Conservation (phyloP, 2,113 vertebrate species). For the Podarcis raffonei region DNA sequence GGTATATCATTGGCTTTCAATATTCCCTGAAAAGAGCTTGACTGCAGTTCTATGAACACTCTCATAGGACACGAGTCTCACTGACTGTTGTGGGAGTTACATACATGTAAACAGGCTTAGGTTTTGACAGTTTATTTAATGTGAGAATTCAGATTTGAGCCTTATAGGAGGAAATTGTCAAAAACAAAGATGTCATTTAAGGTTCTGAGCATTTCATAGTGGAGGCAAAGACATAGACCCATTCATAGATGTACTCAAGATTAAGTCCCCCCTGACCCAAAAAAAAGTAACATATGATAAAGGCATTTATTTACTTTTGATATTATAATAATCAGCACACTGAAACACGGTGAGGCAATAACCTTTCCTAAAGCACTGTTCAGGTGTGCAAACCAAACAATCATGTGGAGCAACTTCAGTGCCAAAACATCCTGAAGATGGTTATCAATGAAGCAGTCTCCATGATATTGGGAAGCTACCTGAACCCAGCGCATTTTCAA, state of each 20-base stretch:
- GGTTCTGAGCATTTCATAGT: not conserved
- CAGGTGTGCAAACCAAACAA: not conserved
- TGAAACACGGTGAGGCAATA: not conserved
- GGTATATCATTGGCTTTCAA: not conserved
- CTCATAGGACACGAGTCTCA: not conserved
- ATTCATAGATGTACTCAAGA: not conserved
- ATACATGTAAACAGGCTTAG: not conserved
- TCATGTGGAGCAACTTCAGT: not conserved
- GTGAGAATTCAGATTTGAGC: not conserved
- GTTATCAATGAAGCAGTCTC: not conserved
- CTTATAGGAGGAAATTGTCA: not conserved
- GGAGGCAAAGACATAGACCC: not conserved
- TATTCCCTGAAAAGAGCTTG: not conserved
- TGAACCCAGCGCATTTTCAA: not conserved
- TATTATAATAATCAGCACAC: not conserved
- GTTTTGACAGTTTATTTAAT: not conserved
- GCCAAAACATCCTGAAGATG: not conserved
- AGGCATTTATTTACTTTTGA: not conserved
- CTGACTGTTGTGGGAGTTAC: not conserved
- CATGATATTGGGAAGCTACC: too few species aligned
- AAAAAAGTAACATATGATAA: not conserved
- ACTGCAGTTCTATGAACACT: not conserved
- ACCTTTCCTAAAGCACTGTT: not conserved
- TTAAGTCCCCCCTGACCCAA: too few species aligned
- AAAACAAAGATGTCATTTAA: not conserved